phyloP scores from a whole-genome alignment of 2,113 vertebrate genomes.

The Rhegmatorhina hoffmannsi region DNA sequence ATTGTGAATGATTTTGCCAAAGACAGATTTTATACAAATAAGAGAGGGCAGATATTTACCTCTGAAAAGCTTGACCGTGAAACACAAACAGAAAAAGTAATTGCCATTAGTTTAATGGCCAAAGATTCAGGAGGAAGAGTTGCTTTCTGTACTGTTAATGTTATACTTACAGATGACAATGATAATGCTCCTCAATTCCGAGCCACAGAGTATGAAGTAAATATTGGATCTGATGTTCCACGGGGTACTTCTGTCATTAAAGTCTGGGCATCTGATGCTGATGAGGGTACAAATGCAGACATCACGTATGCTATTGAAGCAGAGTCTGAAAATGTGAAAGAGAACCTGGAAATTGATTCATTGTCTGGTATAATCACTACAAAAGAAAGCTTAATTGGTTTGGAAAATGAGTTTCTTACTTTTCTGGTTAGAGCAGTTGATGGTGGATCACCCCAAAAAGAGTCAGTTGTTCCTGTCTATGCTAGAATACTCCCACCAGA shows the following conservation, averaged over 20 bases:
- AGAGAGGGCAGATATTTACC: constrained; percentile 89
- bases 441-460: constrained; percentile 84
- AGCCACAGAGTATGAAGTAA: constrained; percentile 87
- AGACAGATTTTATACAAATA: constrained; percentile 89
- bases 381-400: constrained; percentile 94
- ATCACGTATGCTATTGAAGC: constrained; percentile 88
- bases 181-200: constrained; percentile 94
- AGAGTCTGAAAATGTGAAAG: constrained; percentile 87
- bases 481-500: constrained; percentile 89
- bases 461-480: constrained; percentile 88
- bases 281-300: constrained; percentile 96
- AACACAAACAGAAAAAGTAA: constrained; percentile 88
- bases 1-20: constrained; percentile 94
- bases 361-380: constrained; percentile 88
- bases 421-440: constrained; percentile 93
- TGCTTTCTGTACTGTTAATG: constrained; percentile 91
- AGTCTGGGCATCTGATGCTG: constrained; percentile 90
- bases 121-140: constrained; percentile 94
- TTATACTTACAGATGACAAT: constrained; percentile 96
- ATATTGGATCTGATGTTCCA: constrained; percentile 83
- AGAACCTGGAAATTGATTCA: constrained; percentile 92
- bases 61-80: constrained; percentile 92
- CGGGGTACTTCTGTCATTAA: constrained; percentile 87
- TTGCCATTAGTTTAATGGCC: constrained; percentile 89
- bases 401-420: constrained; percentile 90